Evolutionary conservation across 1,140 invertebrate genomes (phyloP), one percentile per base, ranked within the genome.

Genomic region (Drosophila dunni): DNA sequence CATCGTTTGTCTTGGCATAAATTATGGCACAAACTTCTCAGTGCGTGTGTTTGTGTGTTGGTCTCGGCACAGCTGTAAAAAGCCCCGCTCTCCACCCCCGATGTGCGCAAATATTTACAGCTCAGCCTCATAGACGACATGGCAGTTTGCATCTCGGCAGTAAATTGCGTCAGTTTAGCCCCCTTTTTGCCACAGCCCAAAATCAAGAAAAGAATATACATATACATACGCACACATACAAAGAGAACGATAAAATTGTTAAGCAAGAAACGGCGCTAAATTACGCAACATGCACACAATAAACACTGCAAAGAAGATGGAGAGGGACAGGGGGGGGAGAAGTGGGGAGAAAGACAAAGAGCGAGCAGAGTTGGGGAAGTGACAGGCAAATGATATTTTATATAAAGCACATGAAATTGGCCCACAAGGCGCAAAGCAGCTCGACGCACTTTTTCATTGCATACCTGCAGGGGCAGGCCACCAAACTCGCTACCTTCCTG

Each of bases 381-480:
- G 72, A 69, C 58, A 70, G 38, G 58, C 58, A 70, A 75, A 69
- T 75, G 60, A 75, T 71, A 54, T 64, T 75, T 75, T 64, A 40
- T 63, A 40, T 50, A 53, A 54, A 36, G 36, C 6, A 54, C 20
- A 45, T 34, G 54, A 46, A 65, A 75, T 64, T 63, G 51, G 44
- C 58, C 58, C 45, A 60, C 46, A 34, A 34, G 33, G 45, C 42
- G 54, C 40, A 40, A 60, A 48, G 64, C 68, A 63, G 38, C 38
- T 40, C 38, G 38, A 73, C 82, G 79, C 79, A 86, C 84, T 81
- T 84, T 84, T 81, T 73, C 80, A 81, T 62, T 89, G 84, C 84
- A 89, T 89, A 89, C 80, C 84, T 89, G 85, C 70, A 89, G 84
- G 84, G 76, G 78, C 54, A 57, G 38, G 20, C 36, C 42, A 20